Evolutionary conservation across 2,113 vertebrate species (phyloP).

Genomic region (Psilopsiagon aurifrons): DNA sequence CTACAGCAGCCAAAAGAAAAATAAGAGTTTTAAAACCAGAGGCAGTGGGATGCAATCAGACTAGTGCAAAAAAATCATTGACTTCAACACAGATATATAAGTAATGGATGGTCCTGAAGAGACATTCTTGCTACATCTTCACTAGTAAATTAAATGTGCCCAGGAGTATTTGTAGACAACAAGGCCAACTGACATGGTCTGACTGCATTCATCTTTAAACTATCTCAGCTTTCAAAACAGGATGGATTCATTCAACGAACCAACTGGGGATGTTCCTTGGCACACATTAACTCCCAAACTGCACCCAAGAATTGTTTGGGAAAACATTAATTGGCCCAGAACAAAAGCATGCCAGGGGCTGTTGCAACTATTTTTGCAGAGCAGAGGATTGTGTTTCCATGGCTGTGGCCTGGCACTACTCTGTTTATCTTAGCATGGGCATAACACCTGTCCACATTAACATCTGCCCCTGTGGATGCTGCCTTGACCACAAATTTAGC

Average conservation of each 20-base stretch:
- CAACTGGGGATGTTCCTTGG: not conserved
- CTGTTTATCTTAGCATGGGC: not conserved
- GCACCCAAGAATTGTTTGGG: not conserved
- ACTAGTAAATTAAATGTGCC: conserved; percentile 28
- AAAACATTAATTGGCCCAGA: not conserved
- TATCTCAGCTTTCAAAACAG: not conserved
- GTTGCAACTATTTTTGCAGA: not conserved
- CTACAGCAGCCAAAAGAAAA: not conserved
- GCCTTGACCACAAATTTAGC: not conserved
- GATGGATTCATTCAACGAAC: not conserved
- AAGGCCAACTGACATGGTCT: not conserved
- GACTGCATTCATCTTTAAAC: not conserved
- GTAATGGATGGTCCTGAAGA: conserved; percentile 6
- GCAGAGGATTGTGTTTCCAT: not conserved
- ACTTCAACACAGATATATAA: not conserved
- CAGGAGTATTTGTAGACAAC: not conserved
- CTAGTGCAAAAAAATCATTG: not conserved
- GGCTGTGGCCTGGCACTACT: not conserved
- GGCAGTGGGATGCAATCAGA: not conserved
- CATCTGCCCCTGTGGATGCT: not conserved
- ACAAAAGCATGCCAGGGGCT: not conserved
- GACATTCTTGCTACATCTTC: conserved; percentile 23
- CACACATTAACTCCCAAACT: not conserved
- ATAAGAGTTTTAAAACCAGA: conserved; percentile 34
- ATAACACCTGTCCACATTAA: not conserved